A percentile compares a stretch with the other conserved stretches of the same genome.
phyloP scores from a whole-genome alignment of 2,888 invertebrate genomes.

The Drosophila subsilvestris region DNA sequence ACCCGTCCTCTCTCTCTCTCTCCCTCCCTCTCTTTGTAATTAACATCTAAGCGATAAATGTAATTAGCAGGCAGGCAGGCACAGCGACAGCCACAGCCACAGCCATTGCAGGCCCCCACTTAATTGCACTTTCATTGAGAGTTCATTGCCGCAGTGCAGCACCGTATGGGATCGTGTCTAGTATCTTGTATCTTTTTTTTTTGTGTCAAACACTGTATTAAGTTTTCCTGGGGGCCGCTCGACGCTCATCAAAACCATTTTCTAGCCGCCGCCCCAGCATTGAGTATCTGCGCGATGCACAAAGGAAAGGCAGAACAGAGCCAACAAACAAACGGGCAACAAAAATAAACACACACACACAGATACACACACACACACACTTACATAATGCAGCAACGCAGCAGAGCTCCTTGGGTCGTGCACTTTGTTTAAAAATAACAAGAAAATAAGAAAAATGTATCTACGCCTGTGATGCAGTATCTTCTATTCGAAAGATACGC shows the following conservation, averaged over 20 bases:
- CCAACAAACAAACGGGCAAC: slow-evolving; percentile 51
- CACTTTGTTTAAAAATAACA: slow-evolving; percentile 55
- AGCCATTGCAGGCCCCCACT: slow-evolving; percentile 59
- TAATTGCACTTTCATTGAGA: slow-evolving; percentile 75
- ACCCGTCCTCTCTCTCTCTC: not conserved
- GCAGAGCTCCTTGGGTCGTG: slow-evolving; percentile 27
- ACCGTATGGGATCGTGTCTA: not conserved
- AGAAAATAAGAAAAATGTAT: slow-evolving; percentile 46
- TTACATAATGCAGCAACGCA: slow-evolving; percentile 7
- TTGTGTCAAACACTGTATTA: slow-evolving; percentile 62
- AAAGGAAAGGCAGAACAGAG: slow-evolving; percentile 47
- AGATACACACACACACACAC: slow-evolving; percentile 2
- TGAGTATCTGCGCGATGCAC: slow-evolving; percentile 61
- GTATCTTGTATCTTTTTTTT: slow-evolving; percentile 26
- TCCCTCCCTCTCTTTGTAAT: slow-evolving; percentile 51
- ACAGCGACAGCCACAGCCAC: slow-evolving; percentile 46
- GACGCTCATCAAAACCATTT: slow-evolving; percentile 21
- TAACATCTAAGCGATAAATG: slow-evolving; percentile 78
- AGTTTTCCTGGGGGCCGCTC: slow-evolving; percentile 33
- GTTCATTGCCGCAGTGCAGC: slow-evolving; percentile 60
- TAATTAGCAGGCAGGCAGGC: slow-evolving; percentile 52
- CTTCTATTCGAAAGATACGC: slow-evolving; percentile 32
- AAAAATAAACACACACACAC: slow-evolving; percentile 24
- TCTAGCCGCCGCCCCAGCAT: slow-evolving; percentile 17
- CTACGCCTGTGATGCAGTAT: slow-evolving; percentile 26